A percentile compares a stretch with the other conserved stretches of the same genome.
These are phyloP conservation scores for Halictus ligatus DNA, from an alignment of 2,888 invertebrate genomes.

Conservation along the genomic window DNA sequence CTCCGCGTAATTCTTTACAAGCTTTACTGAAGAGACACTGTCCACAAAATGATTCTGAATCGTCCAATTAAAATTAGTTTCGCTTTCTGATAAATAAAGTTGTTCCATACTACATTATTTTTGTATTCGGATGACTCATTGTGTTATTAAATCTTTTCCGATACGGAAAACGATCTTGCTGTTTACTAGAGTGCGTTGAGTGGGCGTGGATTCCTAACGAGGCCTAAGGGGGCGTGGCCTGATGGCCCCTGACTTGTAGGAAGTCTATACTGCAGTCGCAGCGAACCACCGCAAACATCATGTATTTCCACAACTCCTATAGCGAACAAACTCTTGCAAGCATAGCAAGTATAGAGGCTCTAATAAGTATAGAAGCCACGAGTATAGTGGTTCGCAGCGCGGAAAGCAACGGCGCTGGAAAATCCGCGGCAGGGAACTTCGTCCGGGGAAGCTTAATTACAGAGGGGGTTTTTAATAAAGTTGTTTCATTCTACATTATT, in stretches of 20 bases:
- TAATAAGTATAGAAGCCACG: background rate
- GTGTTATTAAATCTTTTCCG: no score
- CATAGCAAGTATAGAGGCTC: no score
- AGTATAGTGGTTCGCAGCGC: background rate
- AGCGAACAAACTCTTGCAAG: background rate
- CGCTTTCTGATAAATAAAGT: background rate
- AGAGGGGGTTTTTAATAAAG: no score
- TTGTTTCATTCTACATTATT: background rate
- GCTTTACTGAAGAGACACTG: background rate
- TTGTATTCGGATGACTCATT: no score
- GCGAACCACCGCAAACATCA: background rate
- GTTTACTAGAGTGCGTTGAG: background rate
- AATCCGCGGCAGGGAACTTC: background rate
- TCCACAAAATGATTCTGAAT: background rate
- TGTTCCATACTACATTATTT: background rate
- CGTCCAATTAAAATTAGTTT: background rate
- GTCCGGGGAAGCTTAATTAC: conserved; percentile 30
- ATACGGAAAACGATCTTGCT: no score
- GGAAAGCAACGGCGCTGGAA: background rate
- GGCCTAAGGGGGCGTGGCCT: background rate
- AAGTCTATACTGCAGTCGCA: background rate
- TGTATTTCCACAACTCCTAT: background rate
- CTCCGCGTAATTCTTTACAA: no score
- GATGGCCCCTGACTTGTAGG: background rate
- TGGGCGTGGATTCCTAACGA: background rate